These are phyloP conservation scores for Platycheirus rosarum DNA, from an alignment of 2,888 invertebrate species.

Conservation along the genomic window DNA sequence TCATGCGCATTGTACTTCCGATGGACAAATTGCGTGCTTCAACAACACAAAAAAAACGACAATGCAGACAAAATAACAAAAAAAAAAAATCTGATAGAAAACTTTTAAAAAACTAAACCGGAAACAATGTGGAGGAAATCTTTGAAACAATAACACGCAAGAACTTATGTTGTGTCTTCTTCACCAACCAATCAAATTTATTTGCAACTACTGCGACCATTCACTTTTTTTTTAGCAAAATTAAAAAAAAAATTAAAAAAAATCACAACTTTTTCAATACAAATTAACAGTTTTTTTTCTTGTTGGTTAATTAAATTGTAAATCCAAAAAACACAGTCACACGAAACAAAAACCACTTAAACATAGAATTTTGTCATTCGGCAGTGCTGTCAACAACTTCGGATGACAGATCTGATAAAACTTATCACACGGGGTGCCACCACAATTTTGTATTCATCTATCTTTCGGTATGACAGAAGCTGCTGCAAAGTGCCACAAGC, in stretches of 20 bases:
- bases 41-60: constrained; percentile 6
- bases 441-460: constrained; percentile 50
- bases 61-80: background rate
- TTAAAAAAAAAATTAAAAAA: constrained; percentile 17
- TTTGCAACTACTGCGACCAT: constrained; percentile 14
- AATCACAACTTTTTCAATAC: constrained; percentile 16
- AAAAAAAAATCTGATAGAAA: too few relatives aligned
- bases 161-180: constrained; percentile 30
- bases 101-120: constrained; percentile 38
- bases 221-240: constrained; percentile 48
- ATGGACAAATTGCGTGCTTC: constrained; percentile 17
- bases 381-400: constrained; percentile 48
- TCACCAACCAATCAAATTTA: constrained; percentile 4
- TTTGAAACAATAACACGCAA: constrained; percentile 46
- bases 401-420: constrained; percentile 65
- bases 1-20: constrained; percentile 66
- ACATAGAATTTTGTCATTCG: constrained; percentile 44
- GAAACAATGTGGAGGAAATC: constrained; percentile 38
- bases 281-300: constrained; percentile 4
- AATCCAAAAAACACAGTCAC: constrained; percentile 9
- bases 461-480: constrained; percentile 36
- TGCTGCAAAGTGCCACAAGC: constrained; percentile 57
- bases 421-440: constrained; percentile 53
- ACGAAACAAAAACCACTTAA: constrained; percentile 32
- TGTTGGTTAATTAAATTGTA: constrained; percentile 15